Evolutionary conservation across 2,888 invertebrate genomes (phyloP).

Genomic region (Prosopocoilus inquinatus): DNA sequence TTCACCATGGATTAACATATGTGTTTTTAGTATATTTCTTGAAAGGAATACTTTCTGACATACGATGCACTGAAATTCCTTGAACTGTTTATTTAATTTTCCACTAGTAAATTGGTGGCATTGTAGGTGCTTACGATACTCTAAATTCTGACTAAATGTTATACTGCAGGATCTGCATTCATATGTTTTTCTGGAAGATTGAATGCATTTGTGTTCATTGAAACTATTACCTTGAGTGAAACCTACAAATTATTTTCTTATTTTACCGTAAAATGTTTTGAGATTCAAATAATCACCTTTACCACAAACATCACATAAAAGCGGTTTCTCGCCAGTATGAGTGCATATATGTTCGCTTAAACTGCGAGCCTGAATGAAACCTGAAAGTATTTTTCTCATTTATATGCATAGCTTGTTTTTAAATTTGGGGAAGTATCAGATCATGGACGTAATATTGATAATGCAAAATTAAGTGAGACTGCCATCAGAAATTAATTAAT

Average conservation of each 20-base stretch:
- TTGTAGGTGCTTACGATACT: not conserved
- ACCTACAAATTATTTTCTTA: no score
- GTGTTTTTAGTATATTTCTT: not conserved
- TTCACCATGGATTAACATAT: conserved; percentile 9
- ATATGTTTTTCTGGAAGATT: conserved; percentile 9
- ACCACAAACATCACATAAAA: no score
- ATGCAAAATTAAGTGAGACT: no score
- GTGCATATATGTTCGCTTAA: conserved; percentile 10
- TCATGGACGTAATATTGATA: no score
- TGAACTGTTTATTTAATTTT: not conserved
- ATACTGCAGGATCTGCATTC: conserved; percentile 21
- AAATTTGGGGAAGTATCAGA: no score
- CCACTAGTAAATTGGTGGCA: not conserved
- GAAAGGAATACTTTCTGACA: conserved; percentile 8
- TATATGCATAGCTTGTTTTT: no score
- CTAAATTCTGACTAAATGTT: conserved; percentile 13
- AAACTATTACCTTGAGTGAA: no score
- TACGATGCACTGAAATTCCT: conserved; percentile 5
- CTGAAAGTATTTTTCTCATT: not conserved
- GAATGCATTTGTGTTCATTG: no score
- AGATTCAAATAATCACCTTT: no score
- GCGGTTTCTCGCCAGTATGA: conserved; percentile 3
- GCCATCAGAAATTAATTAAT: no score
- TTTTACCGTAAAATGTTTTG: no score
- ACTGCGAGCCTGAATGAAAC: conserved; percentile 18